Evolutionary conservation across 2,797 vertebrate species (phyloP).

Genomic region (Mormyrops boulengeri): DNA sequence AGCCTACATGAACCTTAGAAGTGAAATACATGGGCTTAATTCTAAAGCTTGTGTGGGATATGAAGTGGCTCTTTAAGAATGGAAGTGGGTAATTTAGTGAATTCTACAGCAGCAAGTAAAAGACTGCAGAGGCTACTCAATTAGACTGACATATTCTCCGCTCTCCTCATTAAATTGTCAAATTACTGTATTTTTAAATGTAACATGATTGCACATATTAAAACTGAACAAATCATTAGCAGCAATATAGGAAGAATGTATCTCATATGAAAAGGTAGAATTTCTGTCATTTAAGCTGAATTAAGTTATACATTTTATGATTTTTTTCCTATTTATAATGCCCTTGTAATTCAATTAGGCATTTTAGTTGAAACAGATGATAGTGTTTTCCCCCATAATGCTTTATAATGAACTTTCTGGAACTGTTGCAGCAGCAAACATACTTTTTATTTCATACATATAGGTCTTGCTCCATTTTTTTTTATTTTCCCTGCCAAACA

Average conservation of each 20-base stretch:
- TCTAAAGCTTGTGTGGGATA: not conserved
- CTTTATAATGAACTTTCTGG: not conserved
- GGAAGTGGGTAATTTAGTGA: not conserved
- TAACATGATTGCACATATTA: not conserved
- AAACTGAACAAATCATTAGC: slow-evolving; percentile 7
- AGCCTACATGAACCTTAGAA: not conserved
- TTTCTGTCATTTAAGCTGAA: not conserved
- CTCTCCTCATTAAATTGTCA: slow-evolving; percentile 13
- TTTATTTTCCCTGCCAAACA: not conserved
- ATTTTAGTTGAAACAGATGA: not conserved
- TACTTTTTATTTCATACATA: not conserved
- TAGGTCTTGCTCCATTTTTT: not conserved
- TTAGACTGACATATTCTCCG: not conserved
- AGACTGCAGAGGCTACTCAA: not conserved
- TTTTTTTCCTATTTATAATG: not conserved
- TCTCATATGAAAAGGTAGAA: not conserved
- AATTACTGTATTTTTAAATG: slow-evolving; percentile 11
- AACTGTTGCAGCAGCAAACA: not conserved
- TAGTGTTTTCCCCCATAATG: not conserved
- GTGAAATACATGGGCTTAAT: not conserved
- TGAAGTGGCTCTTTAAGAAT: not conserved
- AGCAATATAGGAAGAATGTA: not conserved
- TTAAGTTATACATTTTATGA: not conserved
- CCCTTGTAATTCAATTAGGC: not conserved
- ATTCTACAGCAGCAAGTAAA: not conserved